phyloP scores from a whole-genome alignment of 2,797 vertebrate species.

The Coccyzus lansbergi region DNA sequence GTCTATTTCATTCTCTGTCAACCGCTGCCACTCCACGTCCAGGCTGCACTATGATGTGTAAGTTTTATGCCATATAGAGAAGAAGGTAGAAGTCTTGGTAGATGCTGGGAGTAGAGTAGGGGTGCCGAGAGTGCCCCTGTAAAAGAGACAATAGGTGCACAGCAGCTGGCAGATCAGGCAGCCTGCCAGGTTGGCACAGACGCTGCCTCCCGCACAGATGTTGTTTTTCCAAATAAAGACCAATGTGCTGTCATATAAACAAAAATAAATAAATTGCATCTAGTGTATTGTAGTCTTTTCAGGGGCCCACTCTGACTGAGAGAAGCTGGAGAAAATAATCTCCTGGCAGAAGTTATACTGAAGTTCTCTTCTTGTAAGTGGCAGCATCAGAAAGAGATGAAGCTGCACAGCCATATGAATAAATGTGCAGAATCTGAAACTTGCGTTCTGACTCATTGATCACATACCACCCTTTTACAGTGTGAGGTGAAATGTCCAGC shows the following conservation, averaged over 20 bases:
- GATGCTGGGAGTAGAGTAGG: background rate
- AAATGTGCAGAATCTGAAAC: constrained; percentile 6
- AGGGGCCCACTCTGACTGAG: background rate
- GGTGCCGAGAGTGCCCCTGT: background rate
- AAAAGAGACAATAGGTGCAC: background rate
- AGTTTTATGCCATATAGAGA: background rate
- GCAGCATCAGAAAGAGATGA: background rate
- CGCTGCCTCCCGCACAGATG: background rate
- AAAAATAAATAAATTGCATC: background rate
- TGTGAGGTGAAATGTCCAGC: background rate
- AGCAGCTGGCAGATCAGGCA: background rate
- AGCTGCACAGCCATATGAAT: background rate
- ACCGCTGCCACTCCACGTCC: background rate
- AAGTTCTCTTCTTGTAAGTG: background rate
- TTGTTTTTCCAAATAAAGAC: background rate
- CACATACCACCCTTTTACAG: background rate
- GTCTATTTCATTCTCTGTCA: constrained; percentile 44
- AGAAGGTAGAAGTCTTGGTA: background rate
- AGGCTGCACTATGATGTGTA: background rate
- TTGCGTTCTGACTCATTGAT: background rate
- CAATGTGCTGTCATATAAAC: background rate
- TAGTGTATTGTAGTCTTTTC: background rate
- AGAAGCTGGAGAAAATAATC: background rate
- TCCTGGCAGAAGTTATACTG: background rate
- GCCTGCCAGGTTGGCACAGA: background rate